phyloP scores from a whole-genome alignment of 1,140 invertebrate genomes.

The Dendroctonus valens region DNA sequence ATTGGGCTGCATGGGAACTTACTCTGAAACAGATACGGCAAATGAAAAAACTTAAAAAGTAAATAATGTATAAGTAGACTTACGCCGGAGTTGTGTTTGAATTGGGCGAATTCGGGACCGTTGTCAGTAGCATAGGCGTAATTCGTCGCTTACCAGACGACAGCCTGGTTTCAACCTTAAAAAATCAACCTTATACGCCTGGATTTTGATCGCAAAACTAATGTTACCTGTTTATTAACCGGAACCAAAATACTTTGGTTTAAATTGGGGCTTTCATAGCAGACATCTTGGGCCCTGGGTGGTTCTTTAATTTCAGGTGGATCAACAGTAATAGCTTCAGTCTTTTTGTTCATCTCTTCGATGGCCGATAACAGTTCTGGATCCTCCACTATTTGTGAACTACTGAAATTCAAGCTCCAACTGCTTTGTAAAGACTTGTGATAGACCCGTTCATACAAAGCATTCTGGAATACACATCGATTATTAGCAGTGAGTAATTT shows the following conservation, averaged over 20 bases:
- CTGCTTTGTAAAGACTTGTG: conserved; percentile 69
- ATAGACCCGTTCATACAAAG: conserved; percentile 81
- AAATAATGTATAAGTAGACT: conserved; percentile 1
- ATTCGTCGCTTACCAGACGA: conserved; percentile 92
- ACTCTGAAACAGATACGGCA: not conserved
- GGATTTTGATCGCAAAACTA: not conserved
- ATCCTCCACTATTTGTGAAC: conserved; percentile 76
- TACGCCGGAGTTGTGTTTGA: conserved; percentile 13
- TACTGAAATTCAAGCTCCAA: conserved; percentile 53
- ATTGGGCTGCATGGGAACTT: not conserved
- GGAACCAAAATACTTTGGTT: conserved; percentile 60
- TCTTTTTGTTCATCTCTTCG: conserved; percentile 50
- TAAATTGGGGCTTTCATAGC: conserved; percentile 42
- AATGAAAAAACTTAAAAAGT: not conserved
- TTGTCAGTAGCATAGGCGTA: conserved; percentile 91
- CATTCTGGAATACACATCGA: conserved; percentile 57
- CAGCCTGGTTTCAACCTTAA: conserved; percentile 82
- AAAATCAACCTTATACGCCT: not conserved
- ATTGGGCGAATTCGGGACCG: conserved; percentile 56
- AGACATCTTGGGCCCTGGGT: conserved; percentile 30
- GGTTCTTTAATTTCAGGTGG: conserved; percentile 34
- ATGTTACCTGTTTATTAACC: conserved; percentile 74
- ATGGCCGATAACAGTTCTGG: conserved; percentile 69
- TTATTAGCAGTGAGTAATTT: not conserved
- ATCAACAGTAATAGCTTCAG: conserved; percentile 17